phyloP scores from a whole-genome alignment of 2,797 vertebrate genomes.

The Sebastes paucispinis region DNA sequence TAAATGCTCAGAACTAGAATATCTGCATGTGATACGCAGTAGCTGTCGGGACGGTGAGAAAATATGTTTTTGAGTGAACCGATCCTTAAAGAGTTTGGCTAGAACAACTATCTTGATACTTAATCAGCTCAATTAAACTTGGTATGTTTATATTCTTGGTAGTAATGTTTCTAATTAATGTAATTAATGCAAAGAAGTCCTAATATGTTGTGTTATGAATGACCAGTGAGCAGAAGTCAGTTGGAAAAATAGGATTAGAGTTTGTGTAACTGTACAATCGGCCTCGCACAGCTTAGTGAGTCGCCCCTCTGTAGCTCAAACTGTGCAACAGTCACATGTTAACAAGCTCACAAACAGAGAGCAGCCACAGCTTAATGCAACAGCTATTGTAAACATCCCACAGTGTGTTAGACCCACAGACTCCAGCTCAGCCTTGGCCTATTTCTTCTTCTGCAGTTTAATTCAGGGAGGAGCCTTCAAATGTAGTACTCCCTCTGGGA shows the following conservation, averaged over 20 bases:
- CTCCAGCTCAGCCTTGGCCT: not conserved
- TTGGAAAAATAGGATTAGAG: constrained; percentile 56
- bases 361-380: not conserved
- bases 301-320: constrained; percentile 26
- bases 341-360: constrained; percentile 40
- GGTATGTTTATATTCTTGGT: not conserved
- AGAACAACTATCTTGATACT: not conserved
- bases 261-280: constrained; percentile 47
- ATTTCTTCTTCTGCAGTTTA: constrained; percentile 6
- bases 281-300: constrained; percentile 31
- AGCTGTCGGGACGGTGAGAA: not conserved
- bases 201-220: constrained; percentile 1
- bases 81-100: not conserved
- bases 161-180: not conserved
- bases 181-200: not conserved
- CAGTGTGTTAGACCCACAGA: not conserved
- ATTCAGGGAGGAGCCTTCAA: constrained; percentile 32
- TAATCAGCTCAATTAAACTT: not conserved
- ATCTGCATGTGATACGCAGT: not conserved
- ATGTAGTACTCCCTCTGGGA: not conserved
- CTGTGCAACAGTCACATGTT: constrained; percentile 51
- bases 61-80: not conserved
- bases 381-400: not conserved
- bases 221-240: constrained; percentile 41
- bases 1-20: not conserved